Base-by-base conservation (phyloP, 1,140 invertebrate genomes). In the Trypoxylus dichotomus region DNA sequence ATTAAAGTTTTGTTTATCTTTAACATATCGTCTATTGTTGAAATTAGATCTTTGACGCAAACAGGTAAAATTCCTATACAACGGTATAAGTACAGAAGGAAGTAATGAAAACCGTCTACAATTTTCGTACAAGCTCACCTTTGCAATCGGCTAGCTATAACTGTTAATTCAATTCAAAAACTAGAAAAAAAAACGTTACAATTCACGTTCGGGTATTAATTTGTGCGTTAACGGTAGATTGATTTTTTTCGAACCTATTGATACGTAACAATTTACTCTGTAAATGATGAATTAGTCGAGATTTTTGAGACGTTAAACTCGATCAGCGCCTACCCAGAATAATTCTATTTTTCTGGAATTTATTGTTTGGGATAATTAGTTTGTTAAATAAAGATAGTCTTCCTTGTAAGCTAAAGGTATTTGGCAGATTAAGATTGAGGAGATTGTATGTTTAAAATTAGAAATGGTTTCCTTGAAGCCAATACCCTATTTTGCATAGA, bases 11-110 rank as follows among this genome's bases (percentile, higher is more conserved):
- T 68, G 60, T 68, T 68, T 68, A 68, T 37, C 27, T 29, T 10
- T 68, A 6, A 7, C 21, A 29, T 68, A 68, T 27, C 11, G 11
- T 3, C 10, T 41, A 74, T 41, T 37, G 41, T 29, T 15, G 32
- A 32, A 41, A 74, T 21, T 74, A 43, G 19, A 74, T 3, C 27
- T 41, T 41, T 37, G 72, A 74, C 41, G 72, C 37, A 74, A 43
- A 74, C 19, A 37, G 63, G 32, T 43, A 74, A 74, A 41, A 68
- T 68, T 68, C 60, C 60, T 37, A n/a, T n/a, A 37, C 32, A 68
- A 24, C 27, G 13, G 7, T 68, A 29, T n/a, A 54, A 27, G 27
- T 3, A 68, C 3, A 29, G 60, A 68, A 68, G n/a, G n/a, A 27
- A 8, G 24, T 68, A 68, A 68, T 68, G 60, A 29, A 29, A 68